Evolutionary conservation across 2,888 invertebrate species (phyloP).

Genomic region (Atethmia centrago): DNA sequence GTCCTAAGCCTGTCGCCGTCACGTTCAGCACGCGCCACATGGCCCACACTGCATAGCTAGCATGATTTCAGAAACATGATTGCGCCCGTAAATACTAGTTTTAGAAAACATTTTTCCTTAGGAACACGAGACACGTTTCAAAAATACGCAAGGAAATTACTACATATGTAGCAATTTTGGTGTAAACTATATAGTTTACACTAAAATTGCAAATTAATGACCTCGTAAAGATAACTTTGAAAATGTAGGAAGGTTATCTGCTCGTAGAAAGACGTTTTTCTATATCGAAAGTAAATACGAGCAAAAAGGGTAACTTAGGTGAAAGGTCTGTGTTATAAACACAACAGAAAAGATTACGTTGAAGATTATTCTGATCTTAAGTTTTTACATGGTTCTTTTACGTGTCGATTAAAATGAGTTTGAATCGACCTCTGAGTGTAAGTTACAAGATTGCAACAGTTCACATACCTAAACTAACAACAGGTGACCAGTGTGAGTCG

Average conservation of each 20-base stretch:
- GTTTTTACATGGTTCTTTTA: slow-evolving; percentile 9
- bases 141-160: not conserved
- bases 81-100: not conserved
- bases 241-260: slow-evolving; percentile 40
- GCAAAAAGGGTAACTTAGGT: slow-evolving; percentile 23
- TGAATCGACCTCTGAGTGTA: slow-evolving; percentile 26
- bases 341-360: slow-evolving; percentile 1
- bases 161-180: no score
- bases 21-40: slow-evolving; percentile 19
- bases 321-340: slow-evolving; percentile 9
- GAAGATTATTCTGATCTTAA: slow-evolving; percentile 10
- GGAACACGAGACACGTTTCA: slow-evolving; percentile 8
- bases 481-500: slow-evolving; percentile 50
- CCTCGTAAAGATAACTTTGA: slow-evolving; percentile 41
- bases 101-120: not conserved
- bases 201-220: slow-evolving; percentile 29
- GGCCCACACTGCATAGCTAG: not conserved
- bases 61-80: slow-evolving; percentile 20
- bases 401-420: slow-evolving; percentile 4
- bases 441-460: slow-evolving; percentile 33
- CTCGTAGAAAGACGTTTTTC: slow-evolving; percentile 3
- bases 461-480: slow-evolving; percentile 20
- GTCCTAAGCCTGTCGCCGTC: slow-evolving; percentile 16
- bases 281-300: slow-evolving; percentile 16
- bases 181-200: not conserved